Percentiles rank a stretch among this genome's conserved stretches.
Conservation (phyloP, 2,113 vertebrate genomes). For the Brachionichthys hirsutus region DNA sequence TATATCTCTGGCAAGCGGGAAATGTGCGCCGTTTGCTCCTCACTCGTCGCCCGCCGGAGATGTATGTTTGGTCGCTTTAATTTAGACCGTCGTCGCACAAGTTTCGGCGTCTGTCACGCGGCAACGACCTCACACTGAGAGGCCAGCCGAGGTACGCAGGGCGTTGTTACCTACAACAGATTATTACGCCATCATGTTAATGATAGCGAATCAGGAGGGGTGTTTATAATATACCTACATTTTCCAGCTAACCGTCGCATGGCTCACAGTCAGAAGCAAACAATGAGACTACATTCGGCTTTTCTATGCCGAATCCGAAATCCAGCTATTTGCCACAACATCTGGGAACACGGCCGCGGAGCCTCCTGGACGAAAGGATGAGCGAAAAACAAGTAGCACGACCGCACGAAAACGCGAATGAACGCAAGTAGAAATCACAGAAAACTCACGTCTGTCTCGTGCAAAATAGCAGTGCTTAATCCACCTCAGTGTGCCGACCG, state of each 20-base stretch:
- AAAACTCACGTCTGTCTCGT: slow-evolving; percentile 47
- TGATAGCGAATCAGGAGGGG: neutral
- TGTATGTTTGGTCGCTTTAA: neutral
- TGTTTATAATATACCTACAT: too few relatives aligned
- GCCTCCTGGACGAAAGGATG: slow-evolving; percentile 1
- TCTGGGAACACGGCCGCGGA: neutral
- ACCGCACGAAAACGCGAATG: slow-evolving; percentile 8
- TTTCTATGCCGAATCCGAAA: slow-evolving; percentile 5
- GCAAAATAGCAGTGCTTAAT: slow-evolving; percentile 53
- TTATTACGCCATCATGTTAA: neutral
- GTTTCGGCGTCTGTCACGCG: neutral
- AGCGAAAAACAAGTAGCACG: neutral
- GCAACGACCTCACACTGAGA: too few relatives aligned
- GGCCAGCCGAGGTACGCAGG: neutral
- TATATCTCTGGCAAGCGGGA: neutral
- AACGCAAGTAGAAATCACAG: slow-evolving; percentile 32
- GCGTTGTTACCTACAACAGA: neutral
- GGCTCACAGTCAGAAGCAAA: slow-evolving; percentile 13
- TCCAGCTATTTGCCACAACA: neutral
- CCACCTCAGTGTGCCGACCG: slow-evolving; percentile 17
- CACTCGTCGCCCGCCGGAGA: neutral
- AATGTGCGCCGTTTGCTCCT: slow-evolving; percentile 10
- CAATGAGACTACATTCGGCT: slow-evolving; percentile 14
- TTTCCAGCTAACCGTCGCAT: slow-evolving; percentile 16
- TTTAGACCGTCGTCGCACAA: neutral